Conservation (phyloP, 1,140 invertebrate genomes). For the Probaryconus sp. region DNA sequence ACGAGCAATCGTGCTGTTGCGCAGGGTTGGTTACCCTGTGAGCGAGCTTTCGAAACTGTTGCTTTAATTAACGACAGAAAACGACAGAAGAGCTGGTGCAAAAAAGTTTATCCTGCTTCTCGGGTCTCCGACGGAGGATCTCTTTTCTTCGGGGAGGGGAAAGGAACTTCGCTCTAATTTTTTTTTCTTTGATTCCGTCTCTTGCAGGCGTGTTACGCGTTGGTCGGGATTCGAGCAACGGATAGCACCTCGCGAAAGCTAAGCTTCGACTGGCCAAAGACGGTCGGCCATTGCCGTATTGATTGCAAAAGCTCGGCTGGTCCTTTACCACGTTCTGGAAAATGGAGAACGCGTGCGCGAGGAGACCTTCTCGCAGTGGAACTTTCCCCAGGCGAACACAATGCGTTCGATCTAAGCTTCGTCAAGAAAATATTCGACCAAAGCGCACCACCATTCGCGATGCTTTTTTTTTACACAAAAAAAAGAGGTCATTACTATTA, state of each 20-base stretch:
- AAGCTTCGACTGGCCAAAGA: constrained; percentile 72
- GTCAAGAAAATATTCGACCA: constrained; percentile 17
- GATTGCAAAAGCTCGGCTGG: constrained; percentile 66
- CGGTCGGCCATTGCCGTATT: constrained; percentile 77
- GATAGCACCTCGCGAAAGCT: constrained; percentile 63
- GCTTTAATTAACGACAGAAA: constrained; percentile 26
- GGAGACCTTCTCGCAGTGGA: constrained; percentile 42
- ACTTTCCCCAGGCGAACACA: constrained; percentile 49
- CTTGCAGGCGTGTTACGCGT: constrained; percentile 14
- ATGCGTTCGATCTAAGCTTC: constrained; percentile 48
- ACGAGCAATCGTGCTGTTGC: constrained; percentile 68
- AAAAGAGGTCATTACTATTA: too few species aligned
- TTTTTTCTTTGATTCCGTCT: too few species aligned
- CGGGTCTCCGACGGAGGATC: background rate
- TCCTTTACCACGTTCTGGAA: constrained; percentile 55
- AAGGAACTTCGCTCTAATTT: too few species aligned
- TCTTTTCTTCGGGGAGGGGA: too few species aligned
- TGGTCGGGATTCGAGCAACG: constrained; percentile 16
- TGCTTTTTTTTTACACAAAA: too few species aligned
- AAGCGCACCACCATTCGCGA: too few species aligned
- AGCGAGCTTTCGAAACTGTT: constrained; percentile 47
- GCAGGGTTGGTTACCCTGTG: constrained; percentile 75
- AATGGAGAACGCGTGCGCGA: constrained; percentile 54
- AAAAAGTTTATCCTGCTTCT: constrained; percentile 4
- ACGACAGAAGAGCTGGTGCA: background rate